Percentiles rank a stretch among this genome's conserved stretches.
Conservation (phyloP, 2,888 invertebrate species). For the Sarcophaga caerulescens region DNA sequence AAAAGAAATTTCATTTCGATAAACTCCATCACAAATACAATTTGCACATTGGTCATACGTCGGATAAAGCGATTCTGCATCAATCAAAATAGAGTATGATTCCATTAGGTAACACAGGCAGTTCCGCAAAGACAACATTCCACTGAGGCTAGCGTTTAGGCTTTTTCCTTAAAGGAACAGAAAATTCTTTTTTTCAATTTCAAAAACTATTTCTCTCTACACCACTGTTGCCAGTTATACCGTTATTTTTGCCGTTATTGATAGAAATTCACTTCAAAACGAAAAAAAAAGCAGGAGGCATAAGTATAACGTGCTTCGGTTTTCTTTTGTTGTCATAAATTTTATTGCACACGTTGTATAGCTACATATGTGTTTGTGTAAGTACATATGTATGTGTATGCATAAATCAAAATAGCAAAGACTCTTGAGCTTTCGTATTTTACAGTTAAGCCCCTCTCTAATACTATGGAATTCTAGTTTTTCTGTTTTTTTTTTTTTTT, state of each 20-base stretch:
- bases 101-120: no score
- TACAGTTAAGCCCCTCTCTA: slow-evolving; percentile 64
- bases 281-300: slow-evolving; percentile 16
- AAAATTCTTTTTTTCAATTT: background rate
- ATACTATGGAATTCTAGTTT: slow-evolving; percentile 36
- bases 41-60: no score
- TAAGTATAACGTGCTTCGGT: slow-evolving; percentile 39
- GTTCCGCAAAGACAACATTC: no score
- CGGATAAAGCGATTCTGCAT: no score
- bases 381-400: background rate
- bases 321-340: slow-evolving; percentile 37
- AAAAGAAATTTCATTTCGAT: no score
- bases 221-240: background rate
- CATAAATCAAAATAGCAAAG: slow-evolving; percentile 67
- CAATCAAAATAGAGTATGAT: no score
- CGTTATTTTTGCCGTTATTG: slow-evolving; percentile 6
- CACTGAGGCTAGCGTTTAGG: no score
- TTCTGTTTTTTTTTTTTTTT: background rate
- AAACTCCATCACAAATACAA: no score
- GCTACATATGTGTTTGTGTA: no score
- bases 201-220: background rate
- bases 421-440: slow-evolving; percentile 63
- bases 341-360: slow-evolving; percentile 53
- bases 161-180: no score
- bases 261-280: slow-evolving; percentile 43